These are phyloP conservation scores for Antigone vipio DNA, from an alignment of 2,113 vertebrate genomes.

Conservation along the genomic window DNA sequence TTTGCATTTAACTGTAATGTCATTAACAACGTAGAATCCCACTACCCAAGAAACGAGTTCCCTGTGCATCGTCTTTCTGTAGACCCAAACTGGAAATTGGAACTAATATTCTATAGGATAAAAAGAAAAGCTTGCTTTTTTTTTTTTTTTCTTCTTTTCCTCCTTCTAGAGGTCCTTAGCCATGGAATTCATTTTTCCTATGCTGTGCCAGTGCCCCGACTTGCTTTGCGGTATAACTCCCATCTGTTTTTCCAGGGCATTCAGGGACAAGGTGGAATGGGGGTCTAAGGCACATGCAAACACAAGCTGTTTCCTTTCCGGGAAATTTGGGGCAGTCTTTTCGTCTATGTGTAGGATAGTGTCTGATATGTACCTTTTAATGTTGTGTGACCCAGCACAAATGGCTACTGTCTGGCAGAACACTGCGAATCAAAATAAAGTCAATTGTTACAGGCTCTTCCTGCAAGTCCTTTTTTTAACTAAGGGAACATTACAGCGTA, in stretches of 20 bases:
- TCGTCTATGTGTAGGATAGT: conserved; percentile 11
- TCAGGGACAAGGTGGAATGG: conserved; percentile 52
- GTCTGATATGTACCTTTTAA: conserved; percentile 26
- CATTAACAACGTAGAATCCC: not conserved
- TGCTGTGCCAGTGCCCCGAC: not conserved
- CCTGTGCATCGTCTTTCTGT: not conserved
- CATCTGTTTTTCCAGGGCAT: conserved; percentile 62
- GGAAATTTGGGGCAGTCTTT: conserved; percentile 42
- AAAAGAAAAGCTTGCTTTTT: not conserved
- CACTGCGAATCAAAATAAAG: conserved; percentile 29
- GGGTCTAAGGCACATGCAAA: conserved; percentile 2
- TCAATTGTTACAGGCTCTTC: conserved; percentile 12
- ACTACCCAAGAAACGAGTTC: not conserved
- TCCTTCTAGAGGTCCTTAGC: not conserved
- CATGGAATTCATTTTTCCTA: not conserved
- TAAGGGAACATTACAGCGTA: conserved; percentile 3
- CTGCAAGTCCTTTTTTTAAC: conserved; percentile 23
- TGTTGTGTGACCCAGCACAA: conserved; percentile 28
- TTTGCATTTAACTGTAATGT: not conserved
- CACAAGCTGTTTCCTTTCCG: conserved; percentile 53
- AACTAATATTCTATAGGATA: not conserved
- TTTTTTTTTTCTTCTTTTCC: fast-evolving
- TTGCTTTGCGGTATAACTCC: conserved; percentile 6
- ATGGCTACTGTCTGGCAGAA: conserved; percentile 28
- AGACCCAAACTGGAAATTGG: not conserved